Percentiles rank a stretch among this genome's conserved stretches.
Conservation (phyloP, 2,888 invertebrate species). For the Leucophenga maculata region DNA sequence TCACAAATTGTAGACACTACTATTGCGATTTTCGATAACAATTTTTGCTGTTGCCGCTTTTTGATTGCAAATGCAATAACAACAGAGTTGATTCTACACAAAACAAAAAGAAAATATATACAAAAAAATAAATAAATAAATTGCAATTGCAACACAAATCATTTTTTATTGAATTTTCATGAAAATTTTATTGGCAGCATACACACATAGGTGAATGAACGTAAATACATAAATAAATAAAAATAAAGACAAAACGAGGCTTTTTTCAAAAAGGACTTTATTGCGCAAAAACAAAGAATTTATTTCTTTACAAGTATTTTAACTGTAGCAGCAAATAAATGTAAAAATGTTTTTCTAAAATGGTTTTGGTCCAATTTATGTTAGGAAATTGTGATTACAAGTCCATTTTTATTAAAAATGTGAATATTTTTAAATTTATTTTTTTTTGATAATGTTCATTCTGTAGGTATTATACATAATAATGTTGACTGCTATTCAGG, state of each 20-base stretch:
- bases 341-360: constrained; percentile 50
- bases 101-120: too few species aligned
- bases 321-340: too few species aligned
- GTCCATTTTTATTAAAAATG: too few species aligned
- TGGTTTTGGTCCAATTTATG: constrained; percentile 28
- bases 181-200: constrained; percentile 59
- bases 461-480: too few species aligned
- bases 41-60: constrained; percentile 52
- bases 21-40: constrained; percentile 54
- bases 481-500: too few species aligned
- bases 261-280: too few species aligned
- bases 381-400: too few species aligned
- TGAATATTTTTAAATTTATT: too few species aligned
- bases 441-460: too few species aligned
- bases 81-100: constrained; percentile 35
- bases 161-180: constrained; percentile 64
- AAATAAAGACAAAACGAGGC: constrained; percentile 1
- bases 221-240: constrained; percentile 28
- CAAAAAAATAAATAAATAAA: constrained; percentile 41
- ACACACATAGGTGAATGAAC: constrained; percentile 24
- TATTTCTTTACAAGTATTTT: too few species aligned
- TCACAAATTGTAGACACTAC: too few species aligned
- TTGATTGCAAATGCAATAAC: constrained; percentile 52
- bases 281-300: too few species aligned
- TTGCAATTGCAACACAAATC: constrained; percentile 53